Evolutionary conservation across 2,797 vertebrate species (phyloP).

Genomic region (Potorous gilbertii): DNA sequence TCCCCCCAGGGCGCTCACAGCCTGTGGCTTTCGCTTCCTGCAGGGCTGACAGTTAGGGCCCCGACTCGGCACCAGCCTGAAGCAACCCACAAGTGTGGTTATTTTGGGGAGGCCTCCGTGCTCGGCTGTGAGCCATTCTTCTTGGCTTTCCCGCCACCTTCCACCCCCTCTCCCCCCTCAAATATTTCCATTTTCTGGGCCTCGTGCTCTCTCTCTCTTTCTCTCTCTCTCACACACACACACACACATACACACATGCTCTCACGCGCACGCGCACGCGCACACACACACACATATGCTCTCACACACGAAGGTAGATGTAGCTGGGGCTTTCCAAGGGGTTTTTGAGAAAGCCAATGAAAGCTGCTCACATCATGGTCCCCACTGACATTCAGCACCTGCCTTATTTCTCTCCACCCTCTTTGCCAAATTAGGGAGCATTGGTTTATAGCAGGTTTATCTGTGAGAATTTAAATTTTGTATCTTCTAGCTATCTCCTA

Average conservation of each 20-base stretch:
- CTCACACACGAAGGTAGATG: neutral
- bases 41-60: slow-evolving; percentile 66
- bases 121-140: slow-evolving; percentile 26
- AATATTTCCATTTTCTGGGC: slow-evolving; percentile 53
- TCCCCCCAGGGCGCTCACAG: slow-evolving; percentile 30
- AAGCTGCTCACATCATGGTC: slow-evolving; percentile 46
- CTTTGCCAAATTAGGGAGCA: neutral
- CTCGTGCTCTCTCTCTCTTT: too few species aligned
- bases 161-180: slow-evolving; percentile 73
- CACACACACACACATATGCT: too few species aligned
- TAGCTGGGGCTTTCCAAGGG: slow-evolving; percentile 78
- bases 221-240: too few species aligned
- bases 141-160: slow-evolving; percentile 67
- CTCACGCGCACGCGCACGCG: neutral
- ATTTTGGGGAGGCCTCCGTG: slow-evolving; percentile 29
- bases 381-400: neutral
- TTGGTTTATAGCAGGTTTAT: neutral
- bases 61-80: slow-evolving; percentile 20
- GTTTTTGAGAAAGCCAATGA: slow-evolving; percentile 76
- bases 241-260: neutral
- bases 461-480: neutral
- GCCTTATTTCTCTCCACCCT: neutral
- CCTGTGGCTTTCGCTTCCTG: slow-evolving; percentile 70
- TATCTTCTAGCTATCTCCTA: neutral
- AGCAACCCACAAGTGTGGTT: slow-evolving; percentile 69